These are phyloP conservation scores for Metacarcinus magister DNA, from an alignment of 2,888 invertebrate species.

Conservation along the genomic window DNA sequence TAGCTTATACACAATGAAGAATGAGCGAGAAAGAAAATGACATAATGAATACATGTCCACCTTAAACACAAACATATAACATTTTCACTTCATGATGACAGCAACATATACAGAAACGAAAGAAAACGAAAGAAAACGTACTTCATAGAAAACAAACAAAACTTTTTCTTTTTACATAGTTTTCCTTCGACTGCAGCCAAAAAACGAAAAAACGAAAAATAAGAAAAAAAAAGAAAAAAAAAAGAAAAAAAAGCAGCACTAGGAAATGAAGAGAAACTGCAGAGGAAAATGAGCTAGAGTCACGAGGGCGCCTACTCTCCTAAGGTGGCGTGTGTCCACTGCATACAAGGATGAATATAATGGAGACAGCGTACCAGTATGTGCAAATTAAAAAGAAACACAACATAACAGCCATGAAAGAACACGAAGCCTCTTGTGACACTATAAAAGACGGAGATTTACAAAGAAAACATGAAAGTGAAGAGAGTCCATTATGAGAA, in stretches of 20 bases:
- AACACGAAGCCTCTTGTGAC: not conserved
- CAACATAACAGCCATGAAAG: not conserved
- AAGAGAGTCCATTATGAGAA: constrained; percentile 8
- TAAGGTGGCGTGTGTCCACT: not conserved
- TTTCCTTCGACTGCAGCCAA: not conserved
- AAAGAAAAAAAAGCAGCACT: not conserved
- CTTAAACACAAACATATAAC: not conserved
- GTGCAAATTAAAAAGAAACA: not conserved
- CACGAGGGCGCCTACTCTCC: not conserved
- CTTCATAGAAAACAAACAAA: not conserved
- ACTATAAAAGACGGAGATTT: not conserved
- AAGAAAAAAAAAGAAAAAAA: not conserved
- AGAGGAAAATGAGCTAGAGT: not conserved
- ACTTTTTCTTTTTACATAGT: not conserved
- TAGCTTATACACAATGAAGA: not conserved
- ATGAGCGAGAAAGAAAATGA: not conserved
- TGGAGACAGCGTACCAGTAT: not conserved
- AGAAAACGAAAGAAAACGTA: not conserved
- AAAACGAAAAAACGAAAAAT: not conserved
- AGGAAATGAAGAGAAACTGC: not conserved
- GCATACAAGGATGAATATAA: not conserved
- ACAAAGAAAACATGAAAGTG: constrained; percentile 21
- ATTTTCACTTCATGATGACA: not conserved
- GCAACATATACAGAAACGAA: not conserved
- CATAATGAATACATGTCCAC: not conserved